phyloP scores from a whole-genome alignment of 2,113 vertebrate species.

The Alethe diademata region DNA sequence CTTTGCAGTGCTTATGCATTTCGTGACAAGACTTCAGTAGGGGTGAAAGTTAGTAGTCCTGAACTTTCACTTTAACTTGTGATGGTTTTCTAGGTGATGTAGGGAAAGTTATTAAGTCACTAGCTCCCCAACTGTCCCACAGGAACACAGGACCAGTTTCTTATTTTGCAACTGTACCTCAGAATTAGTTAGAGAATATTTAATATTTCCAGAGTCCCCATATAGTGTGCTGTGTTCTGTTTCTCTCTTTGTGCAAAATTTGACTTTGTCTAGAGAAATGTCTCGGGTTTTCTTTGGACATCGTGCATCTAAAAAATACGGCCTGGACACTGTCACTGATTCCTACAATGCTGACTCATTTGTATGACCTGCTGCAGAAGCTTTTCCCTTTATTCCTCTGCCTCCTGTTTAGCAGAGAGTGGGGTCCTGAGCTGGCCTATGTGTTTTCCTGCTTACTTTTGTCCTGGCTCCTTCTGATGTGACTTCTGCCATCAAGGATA shows the following conservation, averaged over 20 bases:
- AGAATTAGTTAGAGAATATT: not conserved
- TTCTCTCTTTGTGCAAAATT: not conserved
- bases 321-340: not conserved
- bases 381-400: not conserved
- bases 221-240: not conserved
- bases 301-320: not conserved
- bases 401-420: accelerated
- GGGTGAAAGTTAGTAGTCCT: not conserved
- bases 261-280: not conserved
- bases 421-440: not conserved
- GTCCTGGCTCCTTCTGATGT: not conserved
- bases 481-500: not conserved
- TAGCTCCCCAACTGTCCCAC: not conserved
- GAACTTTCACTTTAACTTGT: not conserved
- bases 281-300: not conserved
- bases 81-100: not conserved
- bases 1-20: not conserved
- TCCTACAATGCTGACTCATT: accelerated
- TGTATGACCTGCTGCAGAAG: not conserved
- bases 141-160: not conserved
- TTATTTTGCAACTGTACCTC: not conserved
- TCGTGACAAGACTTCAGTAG: not conserved
- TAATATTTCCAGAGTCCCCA: not conserved
- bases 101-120: not conserved
- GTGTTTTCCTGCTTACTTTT: not conserved